These are phyloP conservation scores for Eucidaris tribuloides DNA, from an alignment of 35 echinoderm and acorn worm species.

Conservation along the genomic window DNA sequence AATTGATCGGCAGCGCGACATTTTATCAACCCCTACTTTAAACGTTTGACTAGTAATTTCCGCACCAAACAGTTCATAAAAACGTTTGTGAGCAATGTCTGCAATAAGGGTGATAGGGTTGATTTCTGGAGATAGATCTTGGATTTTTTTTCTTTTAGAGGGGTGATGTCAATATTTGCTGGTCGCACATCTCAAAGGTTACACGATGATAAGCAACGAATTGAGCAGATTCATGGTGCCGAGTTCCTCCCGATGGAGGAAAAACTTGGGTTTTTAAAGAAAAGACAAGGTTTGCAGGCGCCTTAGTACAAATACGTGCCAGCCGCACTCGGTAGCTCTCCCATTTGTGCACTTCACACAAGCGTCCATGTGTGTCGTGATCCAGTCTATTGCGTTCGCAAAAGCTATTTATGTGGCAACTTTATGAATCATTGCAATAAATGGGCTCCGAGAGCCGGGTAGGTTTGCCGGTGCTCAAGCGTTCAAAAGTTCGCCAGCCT, in stretches of 20 bases:
- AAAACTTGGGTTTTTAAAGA: neutral
- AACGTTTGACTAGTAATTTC: too few relatives aligned
- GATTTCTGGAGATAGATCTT: too few relatives aligned
- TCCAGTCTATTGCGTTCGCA: slow-evolving; percentile 28
- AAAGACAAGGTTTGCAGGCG: slow-evolving; percentile 2
- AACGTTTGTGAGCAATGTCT: too few relatives aligned
- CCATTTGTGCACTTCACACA: slow-evolving; percentile 30
- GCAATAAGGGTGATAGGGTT: too few relatives aligned
- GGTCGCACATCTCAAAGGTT: neutral
- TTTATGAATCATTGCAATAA: slow-evolving; percentile 31
- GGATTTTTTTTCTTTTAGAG: too few relatives aligned
- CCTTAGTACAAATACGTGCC: slow-evolving; percentile 23
- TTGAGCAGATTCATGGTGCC: neutral
- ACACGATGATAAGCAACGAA: slow-evolving; percentile 10
- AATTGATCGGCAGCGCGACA: too few relatives aligned
- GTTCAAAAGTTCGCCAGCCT: neutral
- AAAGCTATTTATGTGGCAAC: slow-evolving; percentile 33
- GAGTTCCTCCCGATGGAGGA: neutral
- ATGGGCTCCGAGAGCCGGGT: neutral
- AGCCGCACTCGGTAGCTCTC: neutral
- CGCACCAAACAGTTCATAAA: too few relatives aligned
- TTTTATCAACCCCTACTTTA: too few relatives aligned
- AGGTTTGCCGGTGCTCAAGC: neutral
- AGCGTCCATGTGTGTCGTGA: slow-evolving; percentile 30
- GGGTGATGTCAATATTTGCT: slow-evolving; percentile 33